Conservation (phyloP, 2,113 vertebrate genomes). For the Perca flavescens region DNA sequence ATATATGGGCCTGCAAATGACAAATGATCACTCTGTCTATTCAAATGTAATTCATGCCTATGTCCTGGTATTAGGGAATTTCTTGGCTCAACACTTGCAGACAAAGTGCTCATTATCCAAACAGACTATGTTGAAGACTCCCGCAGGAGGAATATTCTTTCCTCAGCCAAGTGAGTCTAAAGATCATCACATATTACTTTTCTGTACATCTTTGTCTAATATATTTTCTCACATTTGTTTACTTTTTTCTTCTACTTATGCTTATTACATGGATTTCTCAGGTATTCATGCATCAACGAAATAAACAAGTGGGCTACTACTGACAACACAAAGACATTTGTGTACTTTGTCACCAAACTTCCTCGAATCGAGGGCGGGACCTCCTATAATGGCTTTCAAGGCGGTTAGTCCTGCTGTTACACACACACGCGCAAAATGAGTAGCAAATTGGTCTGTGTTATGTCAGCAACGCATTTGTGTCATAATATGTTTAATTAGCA, state of each 20-base stretch:
- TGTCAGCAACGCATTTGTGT: background rate
- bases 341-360: slow-evolving; percentile 59
- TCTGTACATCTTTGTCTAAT: background rate
- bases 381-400: slow-evolving; percentile 50
- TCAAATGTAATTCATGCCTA: background rate
- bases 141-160: slow-evolving; percentile 39
- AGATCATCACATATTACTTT: background rate
- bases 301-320: slow-evolving; percentile 21
- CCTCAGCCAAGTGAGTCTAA: slow-evolving; percentile 57
- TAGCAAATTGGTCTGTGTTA: background rate
- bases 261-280: slow-evolving; percentile 18
- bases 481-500: background rate
- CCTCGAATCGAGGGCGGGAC: slow-evolving; percentile 52
- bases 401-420: slow-evolving; percentile 37
- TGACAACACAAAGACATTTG: slow-evolving; percentile 27
- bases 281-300: slow-evolving; percentile 52
- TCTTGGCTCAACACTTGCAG: slow-evolving; percentile 18
- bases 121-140: slow-evolving; percentile 40
- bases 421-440: background rate
- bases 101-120: slow-evolving; percentile 58
- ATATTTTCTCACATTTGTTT: background rate
- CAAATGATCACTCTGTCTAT: background rate
- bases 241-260: background rate
- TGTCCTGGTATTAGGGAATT: slow-evolving; percentile 41
- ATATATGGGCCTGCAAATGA: background rate